Conservation (phyloP, 2,888 invertebrate genomes). For the Alviniconcha strummeri region DNA sequence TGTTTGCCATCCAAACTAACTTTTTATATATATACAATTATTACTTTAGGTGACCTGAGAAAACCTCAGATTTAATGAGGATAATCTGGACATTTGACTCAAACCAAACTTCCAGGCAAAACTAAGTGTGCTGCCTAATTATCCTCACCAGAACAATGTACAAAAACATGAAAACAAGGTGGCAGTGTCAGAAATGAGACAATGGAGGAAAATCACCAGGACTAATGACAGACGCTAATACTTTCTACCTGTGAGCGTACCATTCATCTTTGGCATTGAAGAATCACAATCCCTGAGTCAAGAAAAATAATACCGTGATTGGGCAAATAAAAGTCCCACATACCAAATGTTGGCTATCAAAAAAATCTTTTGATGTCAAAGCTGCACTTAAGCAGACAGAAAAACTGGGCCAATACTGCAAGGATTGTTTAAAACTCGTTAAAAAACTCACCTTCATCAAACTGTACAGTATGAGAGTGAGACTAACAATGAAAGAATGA, state of each 20-base stretch:
- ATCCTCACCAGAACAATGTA: conserved; percentile 36
- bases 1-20: too few species aligned
- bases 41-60: too few species aligned
- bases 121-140: too few species aligned
- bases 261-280: background rate
- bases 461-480: background rate
- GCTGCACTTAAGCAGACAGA: too few species aligned
- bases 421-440: background rate
- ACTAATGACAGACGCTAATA: background rate
- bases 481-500: background rate
- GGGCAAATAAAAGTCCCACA: too few species aligned
- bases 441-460: background rate
- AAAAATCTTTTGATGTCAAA: too few species aligned
- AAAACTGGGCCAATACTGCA: too few species aligned
- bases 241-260: background rate
- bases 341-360: too few species aligned
- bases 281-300: background rate
- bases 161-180: conserved; percentile 43
- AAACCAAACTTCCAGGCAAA: too few species aligned
- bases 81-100: too few species aligned
- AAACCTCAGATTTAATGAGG: too few species aligned
- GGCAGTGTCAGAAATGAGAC: conserved; percentile 13
- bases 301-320: background rate
- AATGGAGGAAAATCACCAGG: conserved; percentile 28
- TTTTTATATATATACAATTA: too few species aligned